These are phyloP conservation scores for Meloidogyne chitwoodi DNA, from an alignment of 1,140 invertebrate species.

Conservation along the genomic window DNA sequence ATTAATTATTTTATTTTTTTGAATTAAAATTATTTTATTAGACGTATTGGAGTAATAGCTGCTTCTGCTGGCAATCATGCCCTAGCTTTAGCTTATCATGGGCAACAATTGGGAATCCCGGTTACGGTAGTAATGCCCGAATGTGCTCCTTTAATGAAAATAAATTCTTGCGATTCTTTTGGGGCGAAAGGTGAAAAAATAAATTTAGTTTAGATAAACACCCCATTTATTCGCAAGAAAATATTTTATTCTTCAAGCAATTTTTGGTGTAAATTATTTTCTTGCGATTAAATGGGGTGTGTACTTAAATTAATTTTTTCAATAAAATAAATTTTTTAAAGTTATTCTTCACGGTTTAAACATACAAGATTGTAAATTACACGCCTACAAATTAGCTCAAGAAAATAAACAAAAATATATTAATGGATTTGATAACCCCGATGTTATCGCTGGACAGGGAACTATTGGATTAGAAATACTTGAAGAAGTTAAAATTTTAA, in stretches of 20 bases:
- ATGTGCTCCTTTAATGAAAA: conserved; percentile 86
- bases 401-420: conserved; percentile 74
- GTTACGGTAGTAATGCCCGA: conserved; percentile 89
- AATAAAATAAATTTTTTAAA: too few species aligned
- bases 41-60: conserved; percentile 76
- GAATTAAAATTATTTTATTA: not conserved
- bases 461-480: conserved; percentile 85
- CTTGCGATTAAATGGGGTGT: too few species aligned
- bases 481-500: conserved; percentile 67
- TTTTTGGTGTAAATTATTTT: too few species aligned
- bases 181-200: conserved; percentile 67
- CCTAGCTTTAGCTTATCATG: conserved; percentile 80
- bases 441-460: conserved; percentile 87
- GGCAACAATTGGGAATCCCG: conserved; percentile 73
- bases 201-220: too few species aligned
- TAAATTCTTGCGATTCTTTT: conserved; percentile 76
- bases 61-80: conserved; percentile 76
- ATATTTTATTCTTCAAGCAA: too few species aligned
- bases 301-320: too few species aligned
- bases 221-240: too few species aligned
- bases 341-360: conserved; percentile 78
- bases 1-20: not conserved
- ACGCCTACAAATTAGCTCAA: conserved; percentile 73
- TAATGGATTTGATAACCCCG: conserved; percentile 78
- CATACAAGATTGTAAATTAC: conserved; percentile 77